phyloP scores from a whole-genome alignment of 2,888 invertebrate genomes.

The Teleogryllus oceanicus region DNA sequence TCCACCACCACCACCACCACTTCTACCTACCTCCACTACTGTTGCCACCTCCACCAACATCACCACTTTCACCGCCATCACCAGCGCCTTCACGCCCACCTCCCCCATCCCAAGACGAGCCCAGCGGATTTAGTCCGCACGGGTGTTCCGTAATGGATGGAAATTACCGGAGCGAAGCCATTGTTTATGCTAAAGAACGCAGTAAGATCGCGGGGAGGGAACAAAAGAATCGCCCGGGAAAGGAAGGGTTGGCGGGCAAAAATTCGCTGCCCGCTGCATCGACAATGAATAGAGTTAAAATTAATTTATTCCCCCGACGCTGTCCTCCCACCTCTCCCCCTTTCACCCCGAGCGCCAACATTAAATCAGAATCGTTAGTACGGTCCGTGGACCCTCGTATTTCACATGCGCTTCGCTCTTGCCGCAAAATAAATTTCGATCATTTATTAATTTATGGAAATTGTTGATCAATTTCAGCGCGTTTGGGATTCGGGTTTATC shows the following conservation, averaged over 20 bases:
- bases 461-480: conserved; percentile 8
- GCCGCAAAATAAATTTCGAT: conserved; percentile 1
- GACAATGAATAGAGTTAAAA: conserved; percentile 18
- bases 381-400: neutral
- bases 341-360: neutral
- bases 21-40: no score
- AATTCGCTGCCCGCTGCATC: conserved; percentile 18
- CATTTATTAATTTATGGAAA: conserved; percentile 18
- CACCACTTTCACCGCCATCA: no score
- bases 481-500: neutral
- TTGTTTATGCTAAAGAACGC: conserved; percentile 18
- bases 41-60: no score
- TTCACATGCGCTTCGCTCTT: neutral
- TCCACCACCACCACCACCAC: no score
- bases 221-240: conserved; percentile 8
- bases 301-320: conserved; percentile 18
- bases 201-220: conserved; percentile 18
- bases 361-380: conserved; percentile 4
- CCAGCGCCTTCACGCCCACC: no score
- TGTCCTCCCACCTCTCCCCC: neutral
- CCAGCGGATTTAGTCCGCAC: neutral
- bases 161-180: conserved; percentile 9
- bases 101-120: no score
- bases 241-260: conserved; percentile 18
- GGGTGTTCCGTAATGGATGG: conserved; percentile 18